These are phyloP conservation scores for Tringa solitaria DNA, from an alignment of 2,113 vertebrate species.

Conservation along the genomic window DNA sequence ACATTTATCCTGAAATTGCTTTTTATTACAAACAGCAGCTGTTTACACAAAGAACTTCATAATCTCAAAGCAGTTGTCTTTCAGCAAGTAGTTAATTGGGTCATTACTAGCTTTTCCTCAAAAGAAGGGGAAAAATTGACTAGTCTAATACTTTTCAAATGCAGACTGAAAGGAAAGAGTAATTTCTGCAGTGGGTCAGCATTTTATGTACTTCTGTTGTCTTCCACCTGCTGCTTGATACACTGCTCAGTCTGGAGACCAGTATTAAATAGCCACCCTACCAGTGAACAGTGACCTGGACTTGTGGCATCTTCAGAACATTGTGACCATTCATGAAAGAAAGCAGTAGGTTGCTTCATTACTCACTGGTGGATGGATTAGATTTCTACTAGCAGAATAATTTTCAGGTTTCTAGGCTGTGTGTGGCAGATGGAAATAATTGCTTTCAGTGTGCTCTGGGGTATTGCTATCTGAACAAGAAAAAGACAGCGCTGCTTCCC, in stretches of 20 bases:
- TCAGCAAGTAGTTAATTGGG: not conserved
- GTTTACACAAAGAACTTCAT: not conserved
- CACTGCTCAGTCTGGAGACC: conserved; percentile 48
- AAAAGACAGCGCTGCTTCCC: not conserved
- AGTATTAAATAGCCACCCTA: conserved; percentile 55
- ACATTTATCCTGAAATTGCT: not conserved
- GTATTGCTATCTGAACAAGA: not conserved
- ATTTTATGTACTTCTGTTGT: conserved; percentile 8
- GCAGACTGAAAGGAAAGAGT: not conserved
- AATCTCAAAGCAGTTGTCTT: not conserved
- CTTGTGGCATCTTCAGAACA: conserved; percentile 46
- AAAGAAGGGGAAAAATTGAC: not conserved
- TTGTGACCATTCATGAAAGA: conserved; percentile 57
- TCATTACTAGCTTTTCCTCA: not conserved
- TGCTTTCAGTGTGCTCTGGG: not conserved
- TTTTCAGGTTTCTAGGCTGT: conserved; percentile 46
- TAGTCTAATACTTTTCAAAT: not conserved
- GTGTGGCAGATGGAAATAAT: conserved; percentile 16
- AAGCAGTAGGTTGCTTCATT: conserved; percentile 64
- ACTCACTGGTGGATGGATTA: conserved; percentile 33
- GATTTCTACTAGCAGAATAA: conserved; percentile 51
- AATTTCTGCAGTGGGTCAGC: not conserved
- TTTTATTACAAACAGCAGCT: not conserved
- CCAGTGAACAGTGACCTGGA: conserved; percentile 79
- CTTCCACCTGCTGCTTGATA: conserved; percentile 59